Base-by-base conservation (phyloP, 2,797 vertebrate species). In the Mormyrus proboscirostris region DNA sequence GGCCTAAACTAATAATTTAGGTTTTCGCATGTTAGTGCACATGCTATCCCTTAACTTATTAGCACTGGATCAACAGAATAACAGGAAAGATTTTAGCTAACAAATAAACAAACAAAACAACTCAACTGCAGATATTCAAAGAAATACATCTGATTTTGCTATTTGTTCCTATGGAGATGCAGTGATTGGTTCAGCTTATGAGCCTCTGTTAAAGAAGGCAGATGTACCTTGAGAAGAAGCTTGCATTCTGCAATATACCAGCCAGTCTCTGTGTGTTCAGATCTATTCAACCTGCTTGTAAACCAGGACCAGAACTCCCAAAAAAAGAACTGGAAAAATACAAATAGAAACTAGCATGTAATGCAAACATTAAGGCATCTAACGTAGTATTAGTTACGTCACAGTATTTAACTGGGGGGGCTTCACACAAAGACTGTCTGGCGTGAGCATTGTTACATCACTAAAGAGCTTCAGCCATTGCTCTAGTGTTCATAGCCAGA, bases 301-400 rank as follows among this genome's bases (percentile, higher is more conserved):
- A 97, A 96, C 96, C 94, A 96, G 96, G 95, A 96, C 96, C 95
- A 96, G 96, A 95, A 96, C 96, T 96, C 95, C 95, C 96, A 96
- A 96, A 73, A 69, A 73, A 95, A 96, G 96, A 96, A 96, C 95
- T 96, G 96, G 73, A 83, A 69, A 88, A 88, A 96, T 96, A 96
- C 97, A 96, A 97, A 95, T 53, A 89, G 90, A 93, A 96, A 97
- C 96, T 97, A 97, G 96, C 96, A 96, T 98, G 97, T 98, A 98
- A 99, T 99, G 98, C 98, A 99, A 98, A 98, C 98, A 98, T 98
- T 99, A 99, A 99, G 98, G 98, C 98, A 99, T 99, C 98, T 99
- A 98, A 96, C 96, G 96, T 96, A 95, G 94, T 96, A 94, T 92
- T 95, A 94, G 95, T 96, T 97, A 98, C 97, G 97, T 97, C 98